phyloP scores from a whole-genome alignment of 2,113 vertebrate species.

The Morone chrysops region DNA sequence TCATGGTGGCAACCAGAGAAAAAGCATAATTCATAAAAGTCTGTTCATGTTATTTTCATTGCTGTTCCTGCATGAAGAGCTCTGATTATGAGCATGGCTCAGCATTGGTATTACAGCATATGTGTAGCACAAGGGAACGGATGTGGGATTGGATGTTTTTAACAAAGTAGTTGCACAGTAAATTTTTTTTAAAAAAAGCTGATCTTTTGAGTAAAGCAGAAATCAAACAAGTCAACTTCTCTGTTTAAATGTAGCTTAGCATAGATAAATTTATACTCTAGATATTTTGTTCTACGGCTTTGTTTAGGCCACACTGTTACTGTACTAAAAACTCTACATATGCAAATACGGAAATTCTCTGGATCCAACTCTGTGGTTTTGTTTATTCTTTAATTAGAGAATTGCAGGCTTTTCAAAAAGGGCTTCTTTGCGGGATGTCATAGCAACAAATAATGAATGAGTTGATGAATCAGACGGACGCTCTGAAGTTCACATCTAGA shows the following conservation, averaged over 20 bases:
- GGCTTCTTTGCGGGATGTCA: constrained; percentile 37
- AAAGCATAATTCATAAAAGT: neutral
- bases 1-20: neutral
- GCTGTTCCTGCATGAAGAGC: neutral
- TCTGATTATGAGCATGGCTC: neutral
- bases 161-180: neutral
- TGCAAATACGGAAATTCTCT: neutral
- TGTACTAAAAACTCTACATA: neutral
- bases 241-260: neutral
- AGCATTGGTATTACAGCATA: neutral
- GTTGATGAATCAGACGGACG: constrained; percentile 45
- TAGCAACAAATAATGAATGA: constrained; percentile 55
- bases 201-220: neutral
- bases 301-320: neutral
- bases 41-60: neutral
- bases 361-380: neutral
- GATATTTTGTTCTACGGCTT: neutral
- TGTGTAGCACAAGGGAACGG: neutral
- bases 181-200: no score
- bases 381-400: constrained; percentile 43
- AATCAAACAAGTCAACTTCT: neutral
- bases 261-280: neutral
- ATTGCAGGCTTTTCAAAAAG: constrained; percentile 16
- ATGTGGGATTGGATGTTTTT: neutral
- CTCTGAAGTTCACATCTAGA: constrained; percentile 50